Evolutionary conservation across 2,888 invertebrate genomes (phyloP), one percentile per base, ranked within the genome.

Genomic region (Euzophera pinguis): DNA sequence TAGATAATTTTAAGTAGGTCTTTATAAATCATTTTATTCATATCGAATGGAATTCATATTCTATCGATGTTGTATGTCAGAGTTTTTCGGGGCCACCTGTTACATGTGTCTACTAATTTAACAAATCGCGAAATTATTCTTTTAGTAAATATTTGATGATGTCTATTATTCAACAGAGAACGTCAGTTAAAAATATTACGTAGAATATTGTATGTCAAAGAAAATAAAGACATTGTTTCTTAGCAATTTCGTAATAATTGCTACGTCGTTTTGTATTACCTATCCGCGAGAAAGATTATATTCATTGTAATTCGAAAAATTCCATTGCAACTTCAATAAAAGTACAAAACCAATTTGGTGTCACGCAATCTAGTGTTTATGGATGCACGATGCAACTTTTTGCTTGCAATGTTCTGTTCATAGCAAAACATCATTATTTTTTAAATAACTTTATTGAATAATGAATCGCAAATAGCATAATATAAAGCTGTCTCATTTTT

Each of bases 341-440:
- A 69, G 56, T 65, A 71, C 22, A 22, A 57, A 72, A 67, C 71
- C 67, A 73, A 78, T 81, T 73, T 71, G 42, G 13, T 71, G 78
- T 81, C 87, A 88, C 87, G 87, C 86, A 78, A 88, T 72, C 59
- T 59, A 57, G 75, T 74, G 69, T 77, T 87, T 85, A 77, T 71
- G 74, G 74, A 75, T 78, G 67, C 70, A 73, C 68, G 62, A 48
- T 79, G 77, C 75, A 78, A 79, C 75, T 75, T 38, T 78, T 68
- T 59, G 61, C 59, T 47, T 59, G 58, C 59, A 60, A 59, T 65
- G 61, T 79, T 78, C 74, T 65, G 61, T 79, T 78, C 74, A 63
- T 53, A 69, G 75, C 76, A 82, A 79, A 73, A 60, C 29, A 63
- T 70, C 73, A 77, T 78, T 76, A 71, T 67, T 64, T 65, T 70